A percentile compares a stretch with the other conserved stretches of the same genome.
Evolutionary conservation across 2,888 invertebrate genomes (phyloP).

Genomic region (Leptopterna dolabrata): DNA sequence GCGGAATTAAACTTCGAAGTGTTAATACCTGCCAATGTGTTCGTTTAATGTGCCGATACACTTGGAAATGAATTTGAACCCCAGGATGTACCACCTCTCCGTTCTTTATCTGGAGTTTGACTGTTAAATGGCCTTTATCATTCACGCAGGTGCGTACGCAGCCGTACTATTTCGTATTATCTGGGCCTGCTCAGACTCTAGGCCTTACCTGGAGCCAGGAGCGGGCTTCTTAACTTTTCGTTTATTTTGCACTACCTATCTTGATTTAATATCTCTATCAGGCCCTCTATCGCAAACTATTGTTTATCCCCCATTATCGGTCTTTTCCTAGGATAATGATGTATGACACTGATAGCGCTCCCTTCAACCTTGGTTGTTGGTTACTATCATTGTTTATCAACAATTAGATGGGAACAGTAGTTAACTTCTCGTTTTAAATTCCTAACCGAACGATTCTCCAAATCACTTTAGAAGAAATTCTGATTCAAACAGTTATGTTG

Average conservation of each 20-base stretch:
- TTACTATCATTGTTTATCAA: constrained; percentile 1
- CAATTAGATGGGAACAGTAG: not conserved
- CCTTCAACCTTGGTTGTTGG: not conserved
- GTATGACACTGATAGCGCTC: not conserved
- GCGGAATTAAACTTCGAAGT: constrained; percentile 57
- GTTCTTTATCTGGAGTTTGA: not conserved
- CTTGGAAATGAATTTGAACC: not conserved
- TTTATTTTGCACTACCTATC: not conserved
- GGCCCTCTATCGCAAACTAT: not conserved
- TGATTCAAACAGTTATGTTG: no score
- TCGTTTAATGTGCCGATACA: not conserved
- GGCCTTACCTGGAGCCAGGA: constrained; percentile 49
- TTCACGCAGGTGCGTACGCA: constrained; percentile 97
- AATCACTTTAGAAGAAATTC: no score
- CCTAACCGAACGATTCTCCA: no score
- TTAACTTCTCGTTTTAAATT: no score
- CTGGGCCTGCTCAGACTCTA: constrained; percentile 85
- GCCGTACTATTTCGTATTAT: constrained; percentile 85
- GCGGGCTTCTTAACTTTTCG: constrained; percentile 61
- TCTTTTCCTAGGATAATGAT: not conserved
- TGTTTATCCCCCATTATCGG: constrained; percentile 16
- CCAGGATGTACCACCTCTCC: not conserved
- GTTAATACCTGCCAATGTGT: constrained; percentile 1
- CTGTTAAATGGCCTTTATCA: constrained; percentile 61
- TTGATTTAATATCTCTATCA: not conserved